These are phyloP conservation scores for Hippocampus barbouri DNA, from an alignment of 2,113 vertebrate genomes.

Conservation along the genomic window DNA sequence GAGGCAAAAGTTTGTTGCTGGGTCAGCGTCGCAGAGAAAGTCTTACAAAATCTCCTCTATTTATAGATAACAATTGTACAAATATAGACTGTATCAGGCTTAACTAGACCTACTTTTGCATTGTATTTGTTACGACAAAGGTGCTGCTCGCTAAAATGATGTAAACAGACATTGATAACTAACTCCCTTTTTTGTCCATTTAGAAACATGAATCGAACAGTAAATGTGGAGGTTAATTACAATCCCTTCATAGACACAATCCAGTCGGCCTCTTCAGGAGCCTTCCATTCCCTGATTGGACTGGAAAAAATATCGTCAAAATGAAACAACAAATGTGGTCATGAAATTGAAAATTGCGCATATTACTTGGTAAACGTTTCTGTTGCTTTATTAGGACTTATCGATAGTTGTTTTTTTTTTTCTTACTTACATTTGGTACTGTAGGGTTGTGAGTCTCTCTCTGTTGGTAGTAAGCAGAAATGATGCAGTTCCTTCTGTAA, in stretches of 20 bases:
- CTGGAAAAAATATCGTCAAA: neutral
- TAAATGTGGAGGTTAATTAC: conserved; percentile 41
- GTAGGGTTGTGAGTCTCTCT: conserved; percentile 60
- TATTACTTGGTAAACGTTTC: neutral
- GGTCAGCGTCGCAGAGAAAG: conserved; percentile 47
- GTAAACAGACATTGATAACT: too few relatives aligned
- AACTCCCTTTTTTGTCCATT: conserved; percentile 29
- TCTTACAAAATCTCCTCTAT: conserved; percentile 65
- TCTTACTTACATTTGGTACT: conserved; percentile 61
- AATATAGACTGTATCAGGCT: conserved; percentile 61
- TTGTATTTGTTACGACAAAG: conserved; percentile 36
- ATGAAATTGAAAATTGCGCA: neutral
- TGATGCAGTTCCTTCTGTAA: conserved; percentile 75
- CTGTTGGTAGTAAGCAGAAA: conserved; percentile 75
- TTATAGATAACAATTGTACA: conserved; percentile 59
- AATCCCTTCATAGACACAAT: conserved; percentile 23
- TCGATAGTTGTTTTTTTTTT: conserved; percentile 5
- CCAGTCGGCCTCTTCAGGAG: conserved; percentile 35
- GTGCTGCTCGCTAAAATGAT: conserved; percentile 31
- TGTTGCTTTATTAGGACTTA: neutral
- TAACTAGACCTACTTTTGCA: conserved; percentile 43
- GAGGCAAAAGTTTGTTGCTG: conserved; percentile 61
- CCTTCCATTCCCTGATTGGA: conserved; percentile 45
- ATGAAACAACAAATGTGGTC: neutral
- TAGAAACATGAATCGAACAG: conserved; percentile 39